Conservation (phyloP, 2,888 invertebrate genomes). For the Amiota communis region DNA sequence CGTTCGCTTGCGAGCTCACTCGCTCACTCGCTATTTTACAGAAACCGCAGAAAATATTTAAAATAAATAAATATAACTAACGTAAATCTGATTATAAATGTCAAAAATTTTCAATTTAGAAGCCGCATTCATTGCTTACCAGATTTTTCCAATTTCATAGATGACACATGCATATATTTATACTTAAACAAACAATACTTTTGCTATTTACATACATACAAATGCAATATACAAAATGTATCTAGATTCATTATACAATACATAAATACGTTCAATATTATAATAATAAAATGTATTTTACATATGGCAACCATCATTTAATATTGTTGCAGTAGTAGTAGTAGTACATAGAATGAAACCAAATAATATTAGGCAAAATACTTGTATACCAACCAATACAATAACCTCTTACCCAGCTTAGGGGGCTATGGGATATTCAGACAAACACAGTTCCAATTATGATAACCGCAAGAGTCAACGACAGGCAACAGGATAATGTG, state of each 20-base stretch:
- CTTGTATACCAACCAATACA: constrained; percentile 6
- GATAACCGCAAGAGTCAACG: constrained; percentile 28
- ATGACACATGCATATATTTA: constrained; percentile 5
- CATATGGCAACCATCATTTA: constrained; percentile 2
- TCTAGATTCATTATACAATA: no score
- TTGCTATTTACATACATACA: not conserved
- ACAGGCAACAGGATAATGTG: constrained; percentile 16
- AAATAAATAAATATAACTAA: constrained; percentile 42
- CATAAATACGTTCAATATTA: not conserved
- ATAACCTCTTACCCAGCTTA: not conserved
- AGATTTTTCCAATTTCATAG: constrained; percentile 6
- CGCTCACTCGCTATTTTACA: not conserved
- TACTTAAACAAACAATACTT: not conserved
- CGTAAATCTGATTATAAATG: constrained; percentile 60
- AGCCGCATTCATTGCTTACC: constrained; percentile 8
- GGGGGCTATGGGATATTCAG: not conserved
- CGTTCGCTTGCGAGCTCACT: not conserved
- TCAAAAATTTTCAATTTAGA: constrained; percentile 23
- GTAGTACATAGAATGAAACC: not conserved
- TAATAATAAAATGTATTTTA: constrained; percentile 18
- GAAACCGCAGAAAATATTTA: constrained; percentile 50
- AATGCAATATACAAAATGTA: not conserved
- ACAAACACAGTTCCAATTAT: constrained; percentile 55
- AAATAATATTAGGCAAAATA: constrained; percentile 33
- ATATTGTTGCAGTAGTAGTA: not conserved